These are phyloP conservation scores for Oxygymnocypris stewartii DNA, from an alignment of 2,113 vertebrate species.

Conservation along the genomic window DNA sequence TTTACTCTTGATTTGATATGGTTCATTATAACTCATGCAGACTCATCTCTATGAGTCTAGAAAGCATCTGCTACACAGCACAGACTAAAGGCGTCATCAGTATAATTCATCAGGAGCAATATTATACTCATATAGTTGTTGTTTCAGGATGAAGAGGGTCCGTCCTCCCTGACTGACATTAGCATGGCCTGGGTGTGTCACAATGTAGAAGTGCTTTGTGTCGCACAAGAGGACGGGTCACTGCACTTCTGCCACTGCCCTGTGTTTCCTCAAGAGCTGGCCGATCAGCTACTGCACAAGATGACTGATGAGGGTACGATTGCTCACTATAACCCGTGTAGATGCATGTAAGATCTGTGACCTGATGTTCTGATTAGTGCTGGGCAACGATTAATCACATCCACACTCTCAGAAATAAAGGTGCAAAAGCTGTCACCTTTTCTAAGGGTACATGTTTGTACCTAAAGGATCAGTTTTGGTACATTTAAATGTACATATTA, in stretches of 20 bases:
- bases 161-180: constrained; percentile 83
- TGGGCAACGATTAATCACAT: too few relatives aligned
- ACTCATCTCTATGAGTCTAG: background rate
- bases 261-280: constrained; percentile 89
- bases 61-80: background rate
- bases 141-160: constrained; percentile 83
- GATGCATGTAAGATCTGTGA: background rate
- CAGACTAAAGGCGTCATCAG: background rate
- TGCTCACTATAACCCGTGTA: background rate
- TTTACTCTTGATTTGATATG: background rate
- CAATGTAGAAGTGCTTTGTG: constrained; percentile 85
- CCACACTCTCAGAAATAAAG: too few relatives aligned
- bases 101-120: background rate
- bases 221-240: constrained; percentile 84
- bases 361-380: too few relatives aligned
- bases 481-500: too few relatives aligned
- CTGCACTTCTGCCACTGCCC: constrained; percentile 83
- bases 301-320: constrained; percentile 87
- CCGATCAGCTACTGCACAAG: constrained; percentile 85
- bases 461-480: too few relatives aligned
- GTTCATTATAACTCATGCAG: background rate
- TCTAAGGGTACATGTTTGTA: too few relatives aligned
- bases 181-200: constrained; percentile 87
- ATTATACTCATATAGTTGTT: background rate
- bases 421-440: too few relatives aligned